Conservation (phyloP, 1,140 invertebrate species). For the Sitodiplosis mosellana region DNA sequence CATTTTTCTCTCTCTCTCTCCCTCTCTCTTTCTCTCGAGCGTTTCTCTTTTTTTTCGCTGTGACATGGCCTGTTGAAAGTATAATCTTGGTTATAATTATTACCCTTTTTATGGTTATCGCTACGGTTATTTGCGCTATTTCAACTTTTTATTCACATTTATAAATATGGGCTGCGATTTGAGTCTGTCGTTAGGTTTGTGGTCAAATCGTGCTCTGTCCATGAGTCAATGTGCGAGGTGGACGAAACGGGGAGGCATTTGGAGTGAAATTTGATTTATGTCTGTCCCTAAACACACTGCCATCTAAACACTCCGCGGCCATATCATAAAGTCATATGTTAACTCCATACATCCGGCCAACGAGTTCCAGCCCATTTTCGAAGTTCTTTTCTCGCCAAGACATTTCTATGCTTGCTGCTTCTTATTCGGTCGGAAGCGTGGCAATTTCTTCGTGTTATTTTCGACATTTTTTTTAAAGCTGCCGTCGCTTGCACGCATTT, state of each 20-base stretch:
- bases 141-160: not conserved
- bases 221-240: not conserved
- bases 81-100: not conserved
- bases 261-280: not conserved
- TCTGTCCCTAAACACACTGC: not conserved
- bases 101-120: not conserved
- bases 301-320: not conserved
- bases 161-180: not conserved
- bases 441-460: not conserved
- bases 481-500: not conserved
- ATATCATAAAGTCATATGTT: not conserved
- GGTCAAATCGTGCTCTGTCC: not conserved
- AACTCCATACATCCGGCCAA: not conserved
- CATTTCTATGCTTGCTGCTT: not conserved
- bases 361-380: not conserved
- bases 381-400: not conserved
- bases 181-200: not conserved
- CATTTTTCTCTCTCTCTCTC: no score
- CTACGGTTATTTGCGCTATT: not conserved
- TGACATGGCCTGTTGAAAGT: no score
- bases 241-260: not conserved
- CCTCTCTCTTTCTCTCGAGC: no score
- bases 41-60: no score
- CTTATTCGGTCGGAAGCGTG: not conserved
- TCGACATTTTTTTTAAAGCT: not conserved